phyloP scores from a whole-genome alignment of 2,113 vertebrate genomes.

The Oncorhynchus kisutch region DNA sequence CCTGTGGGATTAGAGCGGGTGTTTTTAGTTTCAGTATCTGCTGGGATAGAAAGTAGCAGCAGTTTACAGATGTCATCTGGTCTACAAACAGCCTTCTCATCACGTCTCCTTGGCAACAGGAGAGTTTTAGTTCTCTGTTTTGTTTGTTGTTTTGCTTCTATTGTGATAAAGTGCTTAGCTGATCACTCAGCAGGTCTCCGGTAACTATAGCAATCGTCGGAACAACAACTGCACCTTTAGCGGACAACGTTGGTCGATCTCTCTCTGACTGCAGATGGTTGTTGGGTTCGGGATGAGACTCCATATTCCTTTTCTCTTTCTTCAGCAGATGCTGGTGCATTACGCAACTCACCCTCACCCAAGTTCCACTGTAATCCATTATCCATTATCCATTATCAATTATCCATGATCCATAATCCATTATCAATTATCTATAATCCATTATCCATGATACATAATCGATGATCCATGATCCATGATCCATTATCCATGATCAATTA shows the following conservation, averaged over 20 bases:
- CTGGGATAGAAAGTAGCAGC: constrained; percentile 82
- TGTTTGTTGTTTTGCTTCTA: constrained; percentile 10
- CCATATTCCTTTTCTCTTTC: constrained; percentile 58
- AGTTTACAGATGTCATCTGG: constrained; percentile 70
- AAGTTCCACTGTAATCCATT: constrained; percentile 67
- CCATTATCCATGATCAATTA: constrained; percentile 18
- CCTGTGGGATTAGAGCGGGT: not conserved
- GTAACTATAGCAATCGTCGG: constrained; percentile 41
- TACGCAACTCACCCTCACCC: constrained; percentile 58
- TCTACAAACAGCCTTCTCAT: constrained; percentile 28
- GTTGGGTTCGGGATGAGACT: not conserved
- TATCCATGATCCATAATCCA: too few species aligned
- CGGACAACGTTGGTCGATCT: constrained; percentile 60
- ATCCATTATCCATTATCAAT: too few species aligned
- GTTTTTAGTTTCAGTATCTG: not conserved
- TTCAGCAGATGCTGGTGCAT: constrained; percentile 58
- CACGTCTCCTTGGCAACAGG: constrained; percentile 13
- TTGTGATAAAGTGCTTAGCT: constrained; percentile 74
- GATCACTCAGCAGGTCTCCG: constrained; percentile 45
- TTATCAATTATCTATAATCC: too few species aligned
- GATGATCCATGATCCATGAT: too few species aligned
- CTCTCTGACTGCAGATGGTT: constrained; percentile 42
- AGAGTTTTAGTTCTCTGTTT: constrained; percentile 34
- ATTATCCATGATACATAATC: too few species aligned
- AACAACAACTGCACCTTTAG: not conserved